Evolutionary conservation across 37 sponge, comb jelly and placozoan species (phyloP), one percentile per base, ranked within the genome.

Genomic region (Tethya wilhelma): DNA sequence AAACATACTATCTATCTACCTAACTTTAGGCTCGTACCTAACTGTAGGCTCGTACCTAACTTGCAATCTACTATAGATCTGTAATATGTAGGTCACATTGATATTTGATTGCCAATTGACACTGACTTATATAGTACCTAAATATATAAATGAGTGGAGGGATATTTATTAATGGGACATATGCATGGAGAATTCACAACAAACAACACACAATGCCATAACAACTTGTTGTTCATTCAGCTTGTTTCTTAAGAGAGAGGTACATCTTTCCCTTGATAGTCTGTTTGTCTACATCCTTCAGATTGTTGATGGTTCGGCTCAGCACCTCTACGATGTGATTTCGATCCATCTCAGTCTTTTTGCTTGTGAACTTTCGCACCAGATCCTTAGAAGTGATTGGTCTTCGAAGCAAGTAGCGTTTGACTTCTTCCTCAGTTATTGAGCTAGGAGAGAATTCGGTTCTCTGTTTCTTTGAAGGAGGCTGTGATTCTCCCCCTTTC

Each of bases 371-470:
- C 71, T 97, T 97, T 63, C 76, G 76, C 42, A 91, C 68, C 5
- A 97, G 82, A 14, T 93, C 90, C 57, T 89, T 94, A 9, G 97
- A 88, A 0, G 87, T 86, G 55, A 97, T 97, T 6, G 97, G 97
- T 57, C 90, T 94, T 12, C 92, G 71, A 2, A 38, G 29, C 23
- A 97, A 69, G 60, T 97, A 97, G 11, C 81, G 45, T 36, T 62
- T 44, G 9, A 97, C 97, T n/a, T 89, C 95, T 11, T 94, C 86
- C 53, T 84, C 90, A 0, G 94, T 88, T 12, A 97, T 84, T 14
- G 64, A 68, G 59, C 43, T 57, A 1, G 79, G 44, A 25, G 81
- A 85, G 53, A 32, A 39, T 26, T 77, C 86, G 25, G 56, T 23
- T 36, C 74, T 85, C 41, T 46, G 62, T 33, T 85, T 85, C 67